A percentile compares a stretch with the other conserved stretches of the same genome.
Evolutionary conservation across 23 tunicate species (phyloP).

Genomic region (Clavelina lepadiformis): DNA sequence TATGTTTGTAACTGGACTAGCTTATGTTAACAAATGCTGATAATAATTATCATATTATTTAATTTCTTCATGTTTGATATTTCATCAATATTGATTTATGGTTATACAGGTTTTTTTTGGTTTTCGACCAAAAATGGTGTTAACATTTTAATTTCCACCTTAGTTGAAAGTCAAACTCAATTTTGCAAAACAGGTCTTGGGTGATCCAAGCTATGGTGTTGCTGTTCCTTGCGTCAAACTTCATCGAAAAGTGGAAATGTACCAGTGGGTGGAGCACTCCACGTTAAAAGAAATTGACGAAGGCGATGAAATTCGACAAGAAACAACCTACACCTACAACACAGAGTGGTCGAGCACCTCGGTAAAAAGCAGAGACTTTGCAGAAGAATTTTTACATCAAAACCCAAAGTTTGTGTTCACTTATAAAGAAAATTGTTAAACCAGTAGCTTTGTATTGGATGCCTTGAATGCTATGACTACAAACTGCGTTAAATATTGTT

Average conservation of each 20-base stretch:
- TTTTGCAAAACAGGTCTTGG: no score
- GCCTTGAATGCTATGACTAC: no score
- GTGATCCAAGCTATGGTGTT: constrained; percentile 23
- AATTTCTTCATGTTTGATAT: no score
- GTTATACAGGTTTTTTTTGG: no score
- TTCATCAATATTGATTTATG: no score
- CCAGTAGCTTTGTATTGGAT: no score
- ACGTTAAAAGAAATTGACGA: constrained; percentile 40
- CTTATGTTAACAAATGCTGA: no score
- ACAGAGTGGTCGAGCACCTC: constrained; percentile 54
- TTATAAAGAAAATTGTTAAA: no score
- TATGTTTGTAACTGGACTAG: no score
- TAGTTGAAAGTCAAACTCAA: constrained; percentile 21
- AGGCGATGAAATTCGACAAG: constrained; percentile 42
- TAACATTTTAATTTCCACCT: not conserved
- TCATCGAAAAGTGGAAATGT: constrained; percentile 61
- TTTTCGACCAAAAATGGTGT: no score
- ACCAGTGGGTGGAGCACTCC: constrained; percentile 81
- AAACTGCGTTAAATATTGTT: no score
- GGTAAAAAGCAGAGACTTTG: constrained; percentile 48
- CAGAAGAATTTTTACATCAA: constrained; percentile 63
- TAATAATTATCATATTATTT: no score
- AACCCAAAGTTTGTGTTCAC: constrained; percentile 55
- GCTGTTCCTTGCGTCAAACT: constrained; percentile 45
- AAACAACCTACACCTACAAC: constrained; percentile 57